These are phyloP conservation scores for Montipora foliosa DNA, from an alignment of 64 coral and sea anemone species.

Conservation along the genomic window DNA sequence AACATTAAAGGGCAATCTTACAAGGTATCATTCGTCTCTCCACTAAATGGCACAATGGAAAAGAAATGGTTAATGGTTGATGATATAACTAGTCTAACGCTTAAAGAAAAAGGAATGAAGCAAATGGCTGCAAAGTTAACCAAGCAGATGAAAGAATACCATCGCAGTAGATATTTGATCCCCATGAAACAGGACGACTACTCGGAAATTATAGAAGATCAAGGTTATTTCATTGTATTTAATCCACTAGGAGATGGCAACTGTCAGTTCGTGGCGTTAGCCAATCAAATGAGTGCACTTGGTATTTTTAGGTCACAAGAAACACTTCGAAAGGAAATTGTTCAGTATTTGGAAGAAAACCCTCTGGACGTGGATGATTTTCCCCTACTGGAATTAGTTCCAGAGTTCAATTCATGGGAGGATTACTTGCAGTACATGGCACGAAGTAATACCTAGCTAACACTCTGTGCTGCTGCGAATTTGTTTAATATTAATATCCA, in stretches of 20 bases:
- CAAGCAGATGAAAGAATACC: neutral
- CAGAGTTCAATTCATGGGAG: neutral
- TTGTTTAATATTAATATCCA: too few species aligned
- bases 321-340: too few species aligned
- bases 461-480: too few species aligned
- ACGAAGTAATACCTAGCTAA: too few species aligned
- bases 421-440: too few species aligned
- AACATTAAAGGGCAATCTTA: neutral
- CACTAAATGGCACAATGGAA: constrained; percentile 1
- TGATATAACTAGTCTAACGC: too few species aligned
- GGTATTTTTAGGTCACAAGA: too few species aligned
- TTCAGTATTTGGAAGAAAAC: too few species aligned
- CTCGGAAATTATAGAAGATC: constrained; percentile 29
- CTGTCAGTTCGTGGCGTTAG: neutral
- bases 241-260: constrained; percentile 8
- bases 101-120: too few species aligned
- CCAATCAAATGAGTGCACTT: too few species aligned
- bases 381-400: constrained; percentile 3
- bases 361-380: constrained; percentile 9
- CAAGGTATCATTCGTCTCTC: constrained; percentile 36
- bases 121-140: too few species aligned
- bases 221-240: neutral
- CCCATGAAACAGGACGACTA: constrained; percentile 5
- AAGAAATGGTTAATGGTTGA: neutral
- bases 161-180: constrained; percentile 24